Base-by-base conservation (phyloP, 2,888 invertebrate genomes). In the Listrodromus nycthemerus region DNA sequence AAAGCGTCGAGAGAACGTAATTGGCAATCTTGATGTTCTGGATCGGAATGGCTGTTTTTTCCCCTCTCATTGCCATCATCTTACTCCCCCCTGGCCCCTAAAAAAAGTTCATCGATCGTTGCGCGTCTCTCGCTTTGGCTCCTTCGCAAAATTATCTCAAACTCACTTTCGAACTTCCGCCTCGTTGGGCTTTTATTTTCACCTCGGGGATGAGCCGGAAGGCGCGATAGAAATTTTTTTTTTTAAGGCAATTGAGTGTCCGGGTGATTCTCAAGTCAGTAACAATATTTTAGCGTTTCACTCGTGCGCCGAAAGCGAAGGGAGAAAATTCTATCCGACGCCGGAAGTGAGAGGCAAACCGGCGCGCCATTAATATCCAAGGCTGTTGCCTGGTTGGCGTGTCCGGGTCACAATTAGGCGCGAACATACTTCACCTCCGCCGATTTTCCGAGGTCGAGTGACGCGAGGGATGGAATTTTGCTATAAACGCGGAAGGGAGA, bases 341-440 rank as follows among this genome's bases (percentile, higher is more conserved):
- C 24, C 48, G 70, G n/a, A 65, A 79, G 24, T 33, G 33, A 27
- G 37, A 52, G 50, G 48, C 50, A 27, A 71, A 2, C n/a, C 63
- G 48, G 19, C 37, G 80, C 10, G 77, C 69, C 78, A 78, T 84
- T 84, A 84, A 84, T 84, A 81, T 84, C 78, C 69, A 73, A 58
- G 41, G 69, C 78, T 30, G 73, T 78, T 65, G 74, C 41, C 69
- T 74, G 69, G 78, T 63, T 66, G 70, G 27, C 65, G 73, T 69
- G 83, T 80, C 78, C 65, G 52, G 50, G 33, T 74, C 81, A 78
- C 77, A 81, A 81, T 84, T 78, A 74, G 78, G 65, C 58, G 48
- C 50, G 81, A 81, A 81, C 50, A 78, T 81, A 73, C 77, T 79
- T 78, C 77, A 77, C 80, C 75, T 58, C 74, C 58, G 55, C 50